These are phyloP conservation scores for Stratiomys singularior DNA, from an alignment of 2,888 invertebrate species.

Conservation along the genomic window DNA sequence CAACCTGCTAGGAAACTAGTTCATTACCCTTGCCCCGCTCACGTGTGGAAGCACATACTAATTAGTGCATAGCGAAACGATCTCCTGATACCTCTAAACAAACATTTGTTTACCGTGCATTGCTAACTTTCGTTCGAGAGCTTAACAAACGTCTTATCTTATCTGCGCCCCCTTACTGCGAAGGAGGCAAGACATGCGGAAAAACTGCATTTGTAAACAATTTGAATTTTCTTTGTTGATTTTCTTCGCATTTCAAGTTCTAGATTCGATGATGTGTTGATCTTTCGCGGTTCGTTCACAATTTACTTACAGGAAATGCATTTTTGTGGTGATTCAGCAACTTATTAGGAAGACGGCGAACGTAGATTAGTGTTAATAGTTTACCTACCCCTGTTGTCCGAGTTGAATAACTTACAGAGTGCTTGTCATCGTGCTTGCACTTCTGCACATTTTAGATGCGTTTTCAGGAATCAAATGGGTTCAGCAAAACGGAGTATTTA, in stretches of 20 bases:
- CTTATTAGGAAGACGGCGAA: not conserved
- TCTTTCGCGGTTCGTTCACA: not conserved
- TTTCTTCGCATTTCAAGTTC: not conserved
- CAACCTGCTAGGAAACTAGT: no score
- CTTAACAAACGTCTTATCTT: not conserved
- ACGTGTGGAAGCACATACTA: no score
- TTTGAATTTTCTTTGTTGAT: not conserved
- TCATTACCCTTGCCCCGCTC: no score
- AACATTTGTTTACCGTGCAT: not conserved
- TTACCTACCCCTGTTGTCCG: not conserved
- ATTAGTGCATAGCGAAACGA: not conserved
- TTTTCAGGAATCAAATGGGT: no score
- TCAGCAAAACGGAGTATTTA: no score
- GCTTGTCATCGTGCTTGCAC: not conserved
- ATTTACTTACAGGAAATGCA: not conserved
- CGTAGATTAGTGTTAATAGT: not conserved
- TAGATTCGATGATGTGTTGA: not conserved
- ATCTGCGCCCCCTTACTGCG: not conserved
- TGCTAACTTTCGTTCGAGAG: not conserved
- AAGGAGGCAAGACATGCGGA: not conserved
- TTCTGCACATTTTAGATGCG: not conserved
- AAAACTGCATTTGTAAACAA: not conserved
- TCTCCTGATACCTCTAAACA: not conserved
- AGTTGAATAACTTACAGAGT: not conserved
- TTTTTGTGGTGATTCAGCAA: slow-evolving; percentile 5